A percentile compares a stretch with the other conserved stretches of the same genome.
Evolutionary conservation across 2,797 vertebrate genomes (phyloP).

Genomic region (Cossypha niveicapilla): DNA sequence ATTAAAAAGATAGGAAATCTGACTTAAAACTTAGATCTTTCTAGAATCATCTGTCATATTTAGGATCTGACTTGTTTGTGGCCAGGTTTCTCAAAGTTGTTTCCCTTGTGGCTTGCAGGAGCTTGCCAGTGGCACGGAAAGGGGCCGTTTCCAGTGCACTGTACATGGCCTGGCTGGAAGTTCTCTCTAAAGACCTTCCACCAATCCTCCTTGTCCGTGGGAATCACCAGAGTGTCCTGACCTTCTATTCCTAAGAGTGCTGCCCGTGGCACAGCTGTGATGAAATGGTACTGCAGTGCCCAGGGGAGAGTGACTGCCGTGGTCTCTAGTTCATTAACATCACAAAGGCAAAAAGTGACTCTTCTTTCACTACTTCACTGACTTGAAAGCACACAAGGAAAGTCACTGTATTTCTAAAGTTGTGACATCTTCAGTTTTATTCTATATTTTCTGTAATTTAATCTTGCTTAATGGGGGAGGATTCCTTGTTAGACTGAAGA

Average conservation of each 20-base stretch:
- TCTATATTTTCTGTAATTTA: constrained; percentile 72
- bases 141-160: constrained; percentile 90
- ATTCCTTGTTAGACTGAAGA: constrained; percentile 75
- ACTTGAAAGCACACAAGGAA: constrained; percentile 81
- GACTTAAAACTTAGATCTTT: not conserved
- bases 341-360: constrained; percentile 74
- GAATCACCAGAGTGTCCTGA: constrained; percentile 98
- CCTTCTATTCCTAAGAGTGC: constrained; percentile 91
- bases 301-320: constrained; percentile 58
- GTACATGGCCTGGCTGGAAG: constrained; percentile 97
- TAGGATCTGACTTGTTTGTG: accelerated
- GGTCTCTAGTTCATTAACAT: constrained; percentile 62
- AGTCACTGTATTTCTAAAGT: constrained; percentile 70
- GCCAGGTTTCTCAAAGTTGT: not conserved
- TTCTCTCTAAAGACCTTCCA: constrained; percentile 88
- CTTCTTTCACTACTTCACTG: constrained; percentile 75
- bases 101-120: constrained; percentile 75
- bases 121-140: constrained; percentile 93
- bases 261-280: not conserved
- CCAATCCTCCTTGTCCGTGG: constrained; percentile 92
- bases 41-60: not conserved
- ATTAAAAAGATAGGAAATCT: not conserved
- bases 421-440: constrained; percentile 74
- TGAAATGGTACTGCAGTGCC: constrained; percentile 71
- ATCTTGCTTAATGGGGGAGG: constrained; percentile 70